These are phyloP conservation scores for Dicaeum eximium DNA, from an alignment of 2,113 vertebrate species.

Conservation along the genomic window DNA sequence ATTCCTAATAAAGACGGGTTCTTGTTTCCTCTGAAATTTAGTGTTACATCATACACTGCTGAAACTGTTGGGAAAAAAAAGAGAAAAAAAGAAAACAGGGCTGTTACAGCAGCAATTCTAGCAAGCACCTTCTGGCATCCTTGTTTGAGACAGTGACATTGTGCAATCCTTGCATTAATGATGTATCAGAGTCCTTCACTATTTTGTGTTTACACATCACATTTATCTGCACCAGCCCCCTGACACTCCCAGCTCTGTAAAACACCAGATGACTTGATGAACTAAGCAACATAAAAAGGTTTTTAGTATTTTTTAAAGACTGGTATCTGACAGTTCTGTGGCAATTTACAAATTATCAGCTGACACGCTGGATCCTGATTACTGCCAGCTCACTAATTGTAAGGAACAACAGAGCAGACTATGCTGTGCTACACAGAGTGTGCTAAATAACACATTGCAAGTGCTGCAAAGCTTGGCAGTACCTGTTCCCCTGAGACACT, in stretches of 20 bases:
- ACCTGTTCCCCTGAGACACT: constrained; percentile 96
- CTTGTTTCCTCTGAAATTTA: constrained; percentile 95
- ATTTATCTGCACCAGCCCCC: not conserved
- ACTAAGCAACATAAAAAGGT: not conserved
- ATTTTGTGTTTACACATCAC: not conserved
- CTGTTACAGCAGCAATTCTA: not conserved
- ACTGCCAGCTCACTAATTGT: not conserved
- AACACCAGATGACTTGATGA: not conserved
- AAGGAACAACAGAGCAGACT: not conserved
- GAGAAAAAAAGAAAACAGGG: not conserved
- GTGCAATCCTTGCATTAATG: not conserved
- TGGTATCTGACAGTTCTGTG: not conserved
- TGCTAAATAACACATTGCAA: not conserved
- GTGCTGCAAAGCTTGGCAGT: not conserved
- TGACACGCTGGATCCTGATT: not conserved
- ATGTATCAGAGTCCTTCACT: not conserved
- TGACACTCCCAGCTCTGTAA: not conserved
- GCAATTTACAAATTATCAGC: not conserved
- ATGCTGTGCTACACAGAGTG: not conserved
- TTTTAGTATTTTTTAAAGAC: not conserved
- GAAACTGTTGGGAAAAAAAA: constrained; percentile 71
- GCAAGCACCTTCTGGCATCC: not conserved
- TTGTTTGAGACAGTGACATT: not conserved
- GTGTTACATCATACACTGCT: constrained; percentile 95
- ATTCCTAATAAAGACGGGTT: constrained; percentile 93